Conservation (phyloP, 2,113 vertebrate genomes). For the Pollimyrus isidori region DNA sequence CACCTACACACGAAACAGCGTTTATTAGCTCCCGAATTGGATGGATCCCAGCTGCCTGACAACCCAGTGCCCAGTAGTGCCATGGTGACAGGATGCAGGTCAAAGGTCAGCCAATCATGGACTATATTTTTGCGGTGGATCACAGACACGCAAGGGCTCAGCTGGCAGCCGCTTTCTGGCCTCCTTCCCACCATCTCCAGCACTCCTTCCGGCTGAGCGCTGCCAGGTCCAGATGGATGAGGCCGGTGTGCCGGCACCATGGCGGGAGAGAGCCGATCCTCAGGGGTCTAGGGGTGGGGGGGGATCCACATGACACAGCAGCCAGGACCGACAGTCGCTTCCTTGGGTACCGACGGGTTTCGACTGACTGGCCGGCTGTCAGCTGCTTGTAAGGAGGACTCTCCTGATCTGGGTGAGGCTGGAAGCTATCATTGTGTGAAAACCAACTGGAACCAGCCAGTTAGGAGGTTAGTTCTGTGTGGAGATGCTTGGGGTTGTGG, state of each 20-base stretch:
- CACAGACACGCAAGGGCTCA: not conserved
- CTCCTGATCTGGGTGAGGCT: not conserved
- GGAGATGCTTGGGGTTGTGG: not conserved
- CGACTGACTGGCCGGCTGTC: not conserved
- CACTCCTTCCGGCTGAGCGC: not conserved
- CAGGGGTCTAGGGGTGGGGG: not conserved
- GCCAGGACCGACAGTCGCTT: not conserved
- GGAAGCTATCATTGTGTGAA: not conserved
- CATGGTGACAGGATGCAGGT: not conserved
- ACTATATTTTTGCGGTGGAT: not conserved
- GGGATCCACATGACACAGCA: not conserved
- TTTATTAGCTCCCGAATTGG: not conserved
- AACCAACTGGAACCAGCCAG: not conserved
- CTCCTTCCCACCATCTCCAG: not conserved
- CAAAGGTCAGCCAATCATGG: not conserved
- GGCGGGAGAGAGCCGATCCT: not conserved
- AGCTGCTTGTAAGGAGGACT: not conserved
- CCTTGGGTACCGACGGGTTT: not conserved
- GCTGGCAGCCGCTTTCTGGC: not conserved
- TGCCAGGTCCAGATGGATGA: not conserved
- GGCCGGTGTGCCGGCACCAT: too few species aligned
- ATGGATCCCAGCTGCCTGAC: not conserved
- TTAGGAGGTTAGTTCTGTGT: not conserved
- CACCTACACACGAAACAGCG: not conserved
- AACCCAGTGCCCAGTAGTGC: not conserved